Evolutionary conservation across 2,113 vertebrate genomes (phyloP).

Genomic region (Campylomormyrus numenius): DNA sequence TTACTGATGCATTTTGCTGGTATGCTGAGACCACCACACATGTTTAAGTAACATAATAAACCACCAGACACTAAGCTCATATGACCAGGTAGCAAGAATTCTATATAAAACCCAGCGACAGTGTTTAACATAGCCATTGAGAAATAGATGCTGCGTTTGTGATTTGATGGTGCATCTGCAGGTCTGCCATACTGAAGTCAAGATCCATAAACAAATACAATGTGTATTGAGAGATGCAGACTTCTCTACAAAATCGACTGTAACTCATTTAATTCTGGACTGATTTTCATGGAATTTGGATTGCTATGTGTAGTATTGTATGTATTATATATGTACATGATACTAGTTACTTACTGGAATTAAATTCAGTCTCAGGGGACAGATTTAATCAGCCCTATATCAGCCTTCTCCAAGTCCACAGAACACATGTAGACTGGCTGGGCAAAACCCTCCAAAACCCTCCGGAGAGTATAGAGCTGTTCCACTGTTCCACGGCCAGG

Average conservation of each 20-base stretch:
- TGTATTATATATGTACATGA: background rate
- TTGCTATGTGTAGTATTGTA: background rate
- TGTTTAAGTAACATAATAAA: background rate
- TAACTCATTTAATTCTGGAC: background rate
- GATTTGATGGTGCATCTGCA: background rate
- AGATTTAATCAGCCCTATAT: too few species aligned
- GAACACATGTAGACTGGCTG: too few species aligned
- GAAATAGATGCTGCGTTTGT: background rate
- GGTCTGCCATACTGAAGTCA: background rate
- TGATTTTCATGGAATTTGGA: background rate
- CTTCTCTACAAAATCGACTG: background rate
- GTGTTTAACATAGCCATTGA: background rate
- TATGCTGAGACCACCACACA: background rate
- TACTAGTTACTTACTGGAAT: too few species aligned
- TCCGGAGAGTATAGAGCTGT: too few species aligned
- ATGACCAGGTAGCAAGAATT: background rate
- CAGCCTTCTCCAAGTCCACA: too few species aligned
- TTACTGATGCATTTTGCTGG: background rate
- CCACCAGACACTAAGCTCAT: background rate
- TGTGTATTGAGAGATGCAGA: background rate
- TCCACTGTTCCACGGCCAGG: too few species aligned
- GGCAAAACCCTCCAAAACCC: too few species aligned
- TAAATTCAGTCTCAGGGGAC: too few species aligned
- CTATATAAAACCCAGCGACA: background rate
- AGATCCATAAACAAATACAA: background rate